Percentiles rank a stretch among this genome's conserved stretches.
Evolutionary conservation across 2,888 invertebrate species (phyloP).

Genomic region (Caenorhabditis sp.): DNA sequence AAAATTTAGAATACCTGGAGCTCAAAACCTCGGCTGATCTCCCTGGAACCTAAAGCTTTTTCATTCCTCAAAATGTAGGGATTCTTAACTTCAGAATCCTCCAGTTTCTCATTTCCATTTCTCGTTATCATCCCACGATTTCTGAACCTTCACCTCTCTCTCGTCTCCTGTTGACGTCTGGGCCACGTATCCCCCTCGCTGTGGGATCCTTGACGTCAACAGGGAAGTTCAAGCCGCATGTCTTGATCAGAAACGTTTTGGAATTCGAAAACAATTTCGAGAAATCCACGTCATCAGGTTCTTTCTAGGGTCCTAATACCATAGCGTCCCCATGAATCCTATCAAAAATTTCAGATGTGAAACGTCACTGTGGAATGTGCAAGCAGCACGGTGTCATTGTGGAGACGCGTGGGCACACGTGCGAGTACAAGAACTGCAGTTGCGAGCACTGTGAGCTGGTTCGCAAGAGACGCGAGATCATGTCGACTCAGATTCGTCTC

Average conservation of each 20-base stretch:
- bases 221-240: not conserved
- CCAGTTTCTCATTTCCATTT: too few relatives aligned
- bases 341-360: slow-evolving; percentile 73
- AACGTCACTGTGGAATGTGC: slow-evolving; percentile 82
- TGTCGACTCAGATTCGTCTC: slow-evolving; percentile 82
- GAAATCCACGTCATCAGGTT: not conserved
- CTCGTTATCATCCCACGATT: not conserved
- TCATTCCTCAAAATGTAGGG: too few relatives aligned
- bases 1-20: too few relatives aligned
- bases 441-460: slow-evolving; percentile 80
- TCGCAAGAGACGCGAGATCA: slow-evolving; percentile 78
- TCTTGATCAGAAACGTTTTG: not conserved
- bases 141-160: not conserved
- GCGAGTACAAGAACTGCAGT: slow-evolving; percentile 78
- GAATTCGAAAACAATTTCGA: not conserved
- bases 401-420: slow-evolving; percentile 80
- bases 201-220: not conserved
- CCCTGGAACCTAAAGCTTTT: too few relatives aligned
- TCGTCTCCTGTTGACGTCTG: not conserved
- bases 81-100: too few relatives aligned
- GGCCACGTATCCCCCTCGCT: not conserved
- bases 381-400: slow-evolving; percentile 78
- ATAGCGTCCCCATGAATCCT: not conserved
- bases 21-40: too few relatives aligned
- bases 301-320: too few relatives aligned